Conservation (phyloP, 2,797 vertebrate species). For the Fratercula arctica region DNA sequence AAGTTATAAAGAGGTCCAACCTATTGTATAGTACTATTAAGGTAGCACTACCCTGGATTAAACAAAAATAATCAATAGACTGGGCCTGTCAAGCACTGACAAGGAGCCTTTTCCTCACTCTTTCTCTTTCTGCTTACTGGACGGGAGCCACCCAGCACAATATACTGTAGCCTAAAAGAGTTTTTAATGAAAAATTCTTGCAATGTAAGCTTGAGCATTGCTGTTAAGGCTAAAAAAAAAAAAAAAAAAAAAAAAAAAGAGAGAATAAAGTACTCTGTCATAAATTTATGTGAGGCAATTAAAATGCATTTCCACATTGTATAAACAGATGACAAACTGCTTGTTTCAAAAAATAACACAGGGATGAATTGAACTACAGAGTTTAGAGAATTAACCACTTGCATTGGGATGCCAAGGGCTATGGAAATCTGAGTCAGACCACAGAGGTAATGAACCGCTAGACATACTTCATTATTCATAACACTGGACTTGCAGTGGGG, state of each 20-base stretch:
- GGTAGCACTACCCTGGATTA: neutral
- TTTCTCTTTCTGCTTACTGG: neutral
- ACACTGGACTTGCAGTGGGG: neutral
- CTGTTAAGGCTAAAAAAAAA: constrained; percentile 5
- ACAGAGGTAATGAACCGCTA: neutral
- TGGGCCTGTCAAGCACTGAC: neutral
- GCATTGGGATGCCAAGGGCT: neutral
- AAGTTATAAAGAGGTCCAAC: neutral
- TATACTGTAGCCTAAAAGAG: neutral
- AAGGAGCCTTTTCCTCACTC: neutral
- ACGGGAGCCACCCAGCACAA: neutral
- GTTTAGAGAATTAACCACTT: constrained; percentile 31
- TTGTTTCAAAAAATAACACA: constrained; percentile 51
- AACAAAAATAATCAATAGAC: neutral
- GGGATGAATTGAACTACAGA: neutral
- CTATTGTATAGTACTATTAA: neutral
- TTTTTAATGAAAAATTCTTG: constrained; percentile 51
- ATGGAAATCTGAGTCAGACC: neutral
- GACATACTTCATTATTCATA: neutral
- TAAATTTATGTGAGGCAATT: constrained; percentile 58
- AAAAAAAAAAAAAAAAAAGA: neutral
- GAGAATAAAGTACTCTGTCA: constrained; percentile 36
- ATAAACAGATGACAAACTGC: constrained; percentile 34
- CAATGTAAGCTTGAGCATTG: constrained; percentile 46
- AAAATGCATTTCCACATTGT: constrained; percentile 58